Percentiles rank a stretch among this genome's conserved stretches.
Evolutionary conservation across 2,888 invertebrate species (phyloP).

Genomic region (Conchocele bisecta): DNA sequence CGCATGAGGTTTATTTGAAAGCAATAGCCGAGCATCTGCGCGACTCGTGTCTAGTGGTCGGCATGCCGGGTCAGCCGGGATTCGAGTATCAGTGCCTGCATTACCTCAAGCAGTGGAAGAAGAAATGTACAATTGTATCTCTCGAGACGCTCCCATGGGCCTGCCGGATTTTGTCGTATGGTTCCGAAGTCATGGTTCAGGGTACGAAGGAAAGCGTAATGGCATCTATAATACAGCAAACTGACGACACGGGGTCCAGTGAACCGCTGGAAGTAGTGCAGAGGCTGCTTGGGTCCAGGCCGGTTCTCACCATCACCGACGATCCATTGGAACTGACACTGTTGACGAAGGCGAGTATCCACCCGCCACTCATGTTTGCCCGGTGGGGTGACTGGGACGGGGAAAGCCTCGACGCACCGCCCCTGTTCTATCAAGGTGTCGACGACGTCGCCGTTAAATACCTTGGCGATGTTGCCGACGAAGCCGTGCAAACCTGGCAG

Average conservation of each 20-base stretch:
- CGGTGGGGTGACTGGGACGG: slow-evolving; percentile 68
- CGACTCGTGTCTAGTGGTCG: slow-evolving; percentile 55
- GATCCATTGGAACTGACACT: slow-evolving; percentile 62
- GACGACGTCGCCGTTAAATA: slow-evolving; percentile 50
- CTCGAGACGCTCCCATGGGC: slow-evolving; percentile 70
- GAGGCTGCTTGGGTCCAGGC: slow-evolving; percentile 51
- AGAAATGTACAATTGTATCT: slow-evolving; percentile 42
- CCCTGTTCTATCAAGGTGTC: slow-evolving; percentile 70
- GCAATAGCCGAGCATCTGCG: slow-evolving; percentile 57
- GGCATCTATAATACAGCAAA: slow-evolving; percentile 45
- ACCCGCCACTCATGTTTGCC: slow-evolving; percentile 71
- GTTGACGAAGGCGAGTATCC: slow-evolving; percentile 60
- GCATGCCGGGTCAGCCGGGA: slow-evolving; percentile 68
- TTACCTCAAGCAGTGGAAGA: slow-evolving; percentile 46
- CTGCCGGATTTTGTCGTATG: slow-evolving; percentile 62
- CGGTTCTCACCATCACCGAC: slow-evolving; percentile 40
- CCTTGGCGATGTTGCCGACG: slow-evolving; percentile 55
- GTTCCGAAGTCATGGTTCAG: slow-evolving; percentile 54
- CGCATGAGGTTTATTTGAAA: slow-evolving; percentile 63
- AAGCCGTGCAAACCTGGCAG: slow-evolving; percentile 51
- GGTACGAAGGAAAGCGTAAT: slow-evolving; percentile 59
- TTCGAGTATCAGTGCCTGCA: slow-evolving; percentile 63
- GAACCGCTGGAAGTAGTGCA: slow-evolving; percentile 44
- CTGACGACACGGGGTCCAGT: neutral
- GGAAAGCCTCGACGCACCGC: slow-evolving; percentile 48